Base-by-base conservation (phyloP, 1,140 invertebrate species). In the Lasioglossum albipes region DNA sequence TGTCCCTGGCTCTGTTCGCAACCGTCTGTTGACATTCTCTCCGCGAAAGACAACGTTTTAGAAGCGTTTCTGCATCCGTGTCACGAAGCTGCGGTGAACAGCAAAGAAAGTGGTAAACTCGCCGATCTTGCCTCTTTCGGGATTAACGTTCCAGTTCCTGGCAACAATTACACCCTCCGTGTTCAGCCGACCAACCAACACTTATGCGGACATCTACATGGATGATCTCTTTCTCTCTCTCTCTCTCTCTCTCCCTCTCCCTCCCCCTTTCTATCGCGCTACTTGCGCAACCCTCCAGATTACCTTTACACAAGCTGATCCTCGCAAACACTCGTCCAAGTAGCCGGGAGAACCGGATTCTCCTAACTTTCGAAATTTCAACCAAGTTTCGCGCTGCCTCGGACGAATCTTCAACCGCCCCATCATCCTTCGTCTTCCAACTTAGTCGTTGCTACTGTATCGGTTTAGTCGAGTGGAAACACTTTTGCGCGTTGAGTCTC, bases 281-380 rank as follows among this genome's bases (percentile, higher is more conserved):
- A 9, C n/a, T 49, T 22, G 27, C 54, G 54, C 5, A 41, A 54
- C 68, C 31, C 49, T 68, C 41, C 66, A 49, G n/a, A 49, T 68
- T 49, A 67, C 65, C 36, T 65, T 65, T 41, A 41, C 62, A 41
- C 62, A 20, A 20, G 41, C n/a, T 68, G 52, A 75, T 66, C 20
- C 42, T 81, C 59, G 41, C 20, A 57, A 41, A 62, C 54, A 45
- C 41, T 79, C 45, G 41, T 70, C 52, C 64, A 41, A 42, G 42
- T 45, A 57, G 74, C 49, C 54, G 52, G 31, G 57, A 83, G 79
- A 84, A 89, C 85, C 83, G 81, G 82, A 79, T 36, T 76, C 78
- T 80, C 84, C 78, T 89, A 90, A 90, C 81, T 89, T 87, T 84
- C 73, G 79, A 82, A 89, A 90, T 88, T 89, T 86, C 78, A 68